Conservation (phyloP, 1,140 invertebrate genomes). For the Schlechtendalia chinensis region DNA sequence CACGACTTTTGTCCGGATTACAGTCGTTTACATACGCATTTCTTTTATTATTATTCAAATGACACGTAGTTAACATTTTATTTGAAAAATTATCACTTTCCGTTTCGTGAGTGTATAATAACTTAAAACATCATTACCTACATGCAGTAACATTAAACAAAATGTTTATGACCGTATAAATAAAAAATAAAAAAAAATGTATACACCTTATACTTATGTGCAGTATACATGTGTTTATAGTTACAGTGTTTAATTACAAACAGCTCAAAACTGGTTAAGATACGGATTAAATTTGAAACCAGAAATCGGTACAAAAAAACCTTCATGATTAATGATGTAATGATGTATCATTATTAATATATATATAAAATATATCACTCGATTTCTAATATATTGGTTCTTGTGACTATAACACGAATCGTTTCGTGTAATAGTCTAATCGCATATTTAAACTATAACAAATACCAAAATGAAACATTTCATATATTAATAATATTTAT, state of each 20-base stretch:
- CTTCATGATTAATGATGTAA: slow-evolving; percentile 30
- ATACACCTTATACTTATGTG: background rate
- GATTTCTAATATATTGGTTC: slow-evolving; percentile 27
- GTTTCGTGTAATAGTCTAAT: background rate
- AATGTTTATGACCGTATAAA: background rate
- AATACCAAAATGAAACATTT: background rate
- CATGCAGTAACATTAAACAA: background rate
- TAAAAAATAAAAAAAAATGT: background rate
- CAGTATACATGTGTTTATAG: background rate
- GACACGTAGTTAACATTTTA: background rate
- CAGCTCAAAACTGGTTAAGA: slow-evolving; percentile 6
- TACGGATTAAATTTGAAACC: slow-evolving; percentile 8
- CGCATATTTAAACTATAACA: background rate
- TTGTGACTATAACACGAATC: background rate
- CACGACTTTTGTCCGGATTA: background rate
- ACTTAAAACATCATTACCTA: background rate
- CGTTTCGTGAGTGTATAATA: background rate
- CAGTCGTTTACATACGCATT: background rate
- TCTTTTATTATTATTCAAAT: background rate
- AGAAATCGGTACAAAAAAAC: slow-evolving; percentile 12
- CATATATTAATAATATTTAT: background rate
- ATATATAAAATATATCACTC: too few relatives aligned
- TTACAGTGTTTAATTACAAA: slow-evolving; percentile 9
- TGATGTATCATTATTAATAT: slow-evolving; percentile 5
- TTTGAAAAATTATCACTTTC: slow-evolving; percentile 17